A percentile compares a stretch with the other conserved stretches of the same genome.
phyloP scores from a whole-genome alignment of 37 sponge, comb jelly and placozoan genomes.

The Cladorhizidae sp. region DNA sequence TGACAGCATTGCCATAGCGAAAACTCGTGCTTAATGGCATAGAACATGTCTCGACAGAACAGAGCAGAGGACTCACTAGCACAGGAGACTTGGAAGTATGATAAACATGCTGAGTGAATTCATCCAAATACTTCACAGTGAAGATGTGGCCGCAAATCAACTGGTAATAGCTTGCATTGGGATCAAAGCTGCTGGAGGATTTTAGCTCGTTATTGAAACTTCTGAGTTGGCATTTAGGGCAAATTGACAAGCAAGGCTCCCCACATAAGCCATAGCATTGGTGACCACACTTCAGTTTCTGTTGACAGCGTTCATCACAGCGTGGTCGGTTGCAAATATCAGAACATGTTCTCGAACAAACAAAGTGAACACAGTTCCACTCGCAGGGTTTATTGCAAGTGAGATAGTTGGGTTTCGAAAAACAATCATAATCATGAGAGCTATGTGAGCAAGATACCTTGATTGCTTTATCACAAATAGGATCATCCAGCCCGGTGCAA shows the following conservation, averaged over 20 bases:
- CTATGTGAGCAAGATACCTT: background rate
- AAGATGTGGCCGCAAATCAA: conserved; percentile 44
- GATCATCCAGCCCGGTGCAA: background rate
- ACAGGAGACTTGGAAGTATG: background rate
- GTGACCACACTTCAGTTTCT: conserved; percentile 66
- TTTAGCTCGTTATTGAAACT: conserved; percentile 32
- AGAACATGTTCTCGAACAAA: conserved; percentile 52
- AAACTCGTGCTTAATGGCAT: background rate
- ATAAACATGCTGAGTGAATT: background rate
- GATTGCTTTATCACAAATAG: background rate
- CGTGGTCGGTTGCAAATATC: conserved; percentile 59
- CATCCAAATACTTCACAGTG: conserved; percentile 44
- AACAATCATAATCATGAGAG: background rate
- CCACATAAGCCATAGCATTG: conserved; percentile 73
- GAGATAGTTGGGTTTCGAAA: background rate
- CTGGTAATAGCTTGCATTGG: conserved; percentile 1
- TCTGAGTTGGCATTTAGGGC: conserved; percentile 43
- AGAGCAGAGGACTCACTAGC: conserved; percentile 23
- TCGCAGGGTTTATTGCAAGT: conserved; percentile 32
- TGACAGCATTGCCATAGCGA: conserved; percentile 49
- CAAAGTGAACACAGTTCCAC: conserved; percentile 43
- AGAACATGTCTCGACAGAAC: conserved; percentile 26
- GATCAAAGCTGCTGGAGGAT: background rate
- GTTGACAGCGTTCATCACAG: conserved; percentile 61
- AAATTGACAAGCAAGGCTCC: conserved; percentile 64